Evolutionary conservation across 2,888 invertebrate species (phyloP).

Genomic region (Homarus gammarus): DNA sequence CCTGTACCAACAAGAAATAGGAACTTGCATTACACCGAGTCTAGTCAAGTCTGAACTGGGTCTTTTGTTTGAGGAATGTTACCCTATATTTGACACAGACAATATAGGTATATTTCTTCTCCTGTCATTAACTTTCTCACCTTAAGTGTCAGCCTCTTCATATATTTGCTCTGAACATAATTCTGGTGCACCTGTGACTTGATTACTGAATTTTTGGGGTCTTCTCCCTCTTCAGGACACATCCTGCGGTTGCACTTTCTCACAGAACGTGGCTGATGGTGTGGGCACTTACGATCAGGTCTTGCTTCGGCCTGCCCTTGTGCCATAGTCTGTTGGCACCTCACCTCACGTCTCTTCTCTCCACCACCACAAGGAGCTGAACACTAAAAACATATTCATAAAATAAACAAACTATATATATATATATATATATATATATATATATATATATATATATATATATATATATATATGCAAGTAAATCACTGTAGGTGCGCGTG

Average conservation of each 20-base stretch:
- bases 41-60: too few species aligned
- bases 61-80: too few species aligned
- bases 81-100: too few species aligned
- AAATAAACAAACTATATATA: too few species aligned
- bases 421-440: too few species aligned
- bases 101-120: background rate
- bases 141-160: slow-evolving; percentile 83
- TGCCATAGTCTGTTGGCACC: slow-evolving; percentile 94
- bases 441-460: too few species aligned
- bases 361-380: slow-evolving; percentile 96
- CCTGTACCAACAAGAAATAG: slow-evolving; percentile 87
- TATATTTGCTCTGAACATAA: slow-evolving; percentile 90
- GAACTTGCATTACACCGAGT: too few species aligned
- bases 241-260: slow-evolving; percentile 90
- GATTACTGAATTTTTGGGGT: slow-evolving; percentile 84
- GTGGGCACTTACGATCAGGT: slow-evolving; percentile 87
- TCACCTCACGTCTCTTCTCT: slow-evolving; percentile 88
- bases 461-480: too few species aligned
- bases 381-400: slow-evolving; percentile 85
- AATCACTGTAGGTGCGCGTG: too few species aligned
- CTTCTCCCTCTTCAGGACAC: background rate
- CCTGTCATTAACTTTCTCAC: slow-evolving; percentile 17
- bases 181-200: slow-evolving; percentile 87
- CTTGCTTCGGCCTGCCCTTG: slow-evolving; percentile 93
- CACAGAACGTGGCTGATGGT: slow-evolving; percentile 86